Evolutionary conservation across 2,888 invertebrate species (phyloP), one percentile per base, ranked within the genome.

Genomic region (Seira sanloemensis): DNA sequence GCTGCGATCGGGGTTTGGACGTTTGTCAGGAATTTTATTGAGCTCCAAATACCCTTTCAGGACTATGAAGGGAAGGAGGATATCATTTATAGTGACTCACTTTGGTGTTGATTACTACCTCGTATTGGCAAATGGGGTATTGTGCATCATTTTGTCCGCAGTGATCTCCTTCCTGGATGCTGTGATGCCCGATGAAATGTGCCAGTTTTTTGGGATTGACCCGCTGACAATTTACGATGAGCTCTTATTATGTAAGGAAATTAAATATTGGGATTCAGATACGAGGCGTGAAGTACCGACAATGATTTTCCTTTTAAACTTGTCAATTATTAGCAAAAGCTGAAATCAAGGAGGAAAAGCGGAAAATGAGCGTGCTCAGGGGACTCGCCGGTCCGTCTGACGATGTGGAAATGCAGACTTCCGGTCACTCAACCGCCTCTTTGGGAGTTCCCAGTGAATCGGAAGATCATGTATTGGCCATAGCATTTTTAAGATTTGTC

Each of bases 61-160:
- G 89, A 88, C 12, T 88, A 88, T 5, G 24, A 86, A 81, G 7
- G 62, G 23, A 58, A 69, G 2, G 58, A 76, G 9, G 87, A 88
- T 2, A 90, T 91, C 46, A 91, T 87, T 0, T 90, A n/a, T 94
- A 18, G 89, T 80, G 18, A 92, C 92, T 12, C 89, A 90, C 27
- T 93, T 91, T 90, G 94, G 94, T 1, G 88, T 90, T 62, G 92
- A 92, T 86, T 94, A 91, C 90, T 93, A 92, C 91, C 88, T 93
- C 54, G 92, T 92, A 16, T 90, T 93, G 27, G 65, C 89, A 85
- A 77, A 89, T 93, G 93, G 93, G 25, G 67, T 92, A 1, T n/a
- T 93, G 1, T 93, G 93, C 87, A 68, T 92, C 0, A 9, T 92
- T 7, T 82, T 93, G 27, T 92, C 92, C 0, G 75, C 91, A 0